Base-by-base conservation (phyloP, 2,797 vertebrate species). In the Lithobates sylvaticus region DNA sequence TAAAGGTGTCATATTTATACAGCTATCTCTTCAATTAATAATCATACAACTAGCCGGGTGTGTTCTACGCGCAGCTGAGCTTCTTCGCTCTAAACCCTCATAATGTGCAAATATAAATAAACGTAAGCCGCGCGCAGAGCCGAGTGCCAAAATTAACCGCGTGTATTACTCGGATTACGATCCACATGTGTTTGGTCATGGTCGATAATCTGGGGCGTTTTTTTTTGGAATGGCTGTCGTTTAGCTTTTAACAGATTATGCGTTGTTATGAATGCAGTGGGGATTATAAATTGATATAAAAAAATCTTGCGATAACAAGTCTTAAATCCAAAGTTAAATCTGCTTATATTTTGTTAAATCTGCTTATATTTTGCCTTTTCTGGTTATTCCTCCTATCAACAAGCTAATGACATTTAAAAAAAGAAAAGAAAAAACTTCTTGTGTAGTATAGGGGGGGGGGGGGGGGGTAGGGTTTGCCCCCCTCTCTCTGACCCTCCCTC, bases 1-100 rank as follows among this genome's bases (percentile, higher is more conserved):
- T 9, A 67, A 32, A 78, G 75, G 85, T 36, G 65, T 70, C 18
- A 12, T 44, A n/a, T 87, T 78, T 77, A 82, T 18, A 73, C 29
- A 64, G 36, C 44, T 61, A 70, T 50, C 64, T 72, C 29, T 65
- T 50, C 65, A 27, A 71, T 81, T 32, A 70, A 42, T 10, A 71
- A 76, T 32, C 61, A 42, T 10, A 29, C 44, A 9, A 5, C 15
- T 4, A 1, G 23, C 36, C 47, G 58, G 27, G 44, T 18, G 68
- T 47, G 32, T 36, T 71, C 36, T 39, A 54, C 58, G 1, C 68
- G 47, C 29, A 81, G 78, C 78, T 81, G 68, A 18, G n/a, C 16
- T 27, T 21, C 65, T n/a, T 50, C 5, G 78, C 15, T 68, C 10
- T 23, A 68, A 44, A 47, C 13, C 77, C 64, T 42, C 27, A 1